Base-by-base conservation (phyloP, 2,113 vertebrate genomes). In the Diadophis punctatus region DNA sequence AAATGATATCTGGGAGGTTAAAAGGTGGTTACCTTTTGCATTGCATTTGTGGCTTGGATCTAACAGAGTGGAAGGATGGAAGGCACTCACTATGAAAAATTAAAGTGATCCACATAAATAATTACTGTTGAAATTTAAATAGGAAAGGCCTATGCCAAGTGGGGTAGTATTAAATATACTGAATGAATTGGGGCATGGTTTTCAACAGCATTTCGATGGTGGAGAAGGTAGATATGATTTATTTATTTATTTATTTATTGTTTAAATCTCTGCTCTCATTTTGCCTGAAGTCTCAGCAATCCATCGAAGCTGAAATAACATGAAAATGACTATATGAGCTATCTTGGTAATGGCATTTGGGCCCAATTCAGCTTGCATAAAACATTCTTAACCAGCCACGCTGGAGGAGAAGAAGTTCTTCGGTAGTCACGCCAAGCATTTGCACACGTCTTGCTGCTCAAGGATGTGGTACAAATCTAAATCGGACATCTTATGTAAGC, bases 31-130 rank as follows among this genome's bases (percentile, higher is more conserved):
- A 55, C 90, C 86, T 90, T 89, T 89, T 91, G 39, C 87, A 51
- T 80, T 27, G 48, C 58, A 92, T 74, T n/a, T 60, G 14, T 52
- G 94, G 51, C 18, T 87, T 84, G 68, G 68, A 93, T 94, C 87
- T 93, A 94, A 85, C 88, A 90, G 60, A 89, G 89, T 80, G 58
- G 30, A 92, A 93, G 87, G 84, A 94, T 94, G 90, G 14, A 91
- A 91, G 60, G 91, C 56, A 90, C 52, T 84, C 92, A 46, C 2
- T 92, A 94, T 55, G 97, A 95, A 97, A 96, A 96, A 97, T 97
- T 97, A 96, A 96, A 96, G 96, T 95, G 91, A 27, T 95, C 95
- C 88, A 91, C 92, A 95, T 96, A 95, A 97, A 97, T 96, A 96
- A 97, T 97, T 97, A 91, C 94, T 93, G 55, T 91, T 94, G 91